A percentile compares a stretch with the other conserved stretches of the same genome.
phyloP scores from a whole-genome alignment of 2,797 vertebrate species.

The Babyrousa celebensis region DNA sequence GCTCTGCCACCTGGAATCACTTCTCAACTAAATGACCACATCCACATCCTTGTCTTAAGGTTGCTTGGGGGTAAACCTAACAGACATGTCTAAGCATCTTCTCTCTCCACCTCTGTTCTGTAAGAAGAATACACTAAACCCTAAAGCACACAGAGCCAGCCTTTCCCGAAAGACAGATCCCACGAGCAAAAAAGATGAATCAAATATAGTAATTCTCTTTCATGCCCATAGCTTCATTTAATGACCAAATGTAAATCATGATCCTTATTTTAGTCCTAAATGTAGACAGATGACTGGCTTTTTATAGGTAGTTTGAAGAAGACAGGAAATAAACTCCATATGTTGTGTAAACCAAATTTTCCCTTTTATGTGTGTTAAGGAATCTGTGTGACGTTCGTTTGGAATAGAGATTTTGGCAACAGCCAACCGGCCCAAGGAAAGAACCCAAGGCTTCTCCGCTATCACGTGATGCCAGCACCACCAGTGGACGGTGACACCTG shows the following conservation, averaged over 20 bases:
- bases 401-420: not conserved
- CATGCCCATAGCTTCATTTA: conserved; percentile 46
- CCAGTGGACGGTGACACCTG: fast-evolving
- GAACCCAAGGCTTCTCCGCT: not conserved
- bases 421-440: not conserved
- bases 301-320: conserved; percentile 60
- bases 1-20: not conserved
- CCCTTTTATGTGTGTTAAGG: conserved; percentile 23
- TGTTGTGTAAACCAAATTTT: conserved; percentile 35
- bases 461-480: not conserved
- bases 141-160: not conserved
- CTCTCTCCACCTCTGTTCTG: not conserved
- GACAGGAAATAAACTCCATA: not conserved
- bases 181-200: conserved; percentile 43
- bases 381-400: not conserved
- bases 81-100: not conserved
- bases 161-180: conserved; percentile 31
- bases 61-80: not conserved
- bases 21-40: not conserved
- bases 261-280: conserved; percentile 60
- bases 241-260: conserved; percentile 63
- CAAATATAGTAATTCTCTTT: conserved; percentile 27
- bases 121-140: not conserved
- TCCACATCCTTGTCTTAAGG: not conserved
- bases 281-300: conserved; percentile 44